Conservation (phyloP, 2,113 vertebrate genomes). For the Lontra canadensis region DNA sequence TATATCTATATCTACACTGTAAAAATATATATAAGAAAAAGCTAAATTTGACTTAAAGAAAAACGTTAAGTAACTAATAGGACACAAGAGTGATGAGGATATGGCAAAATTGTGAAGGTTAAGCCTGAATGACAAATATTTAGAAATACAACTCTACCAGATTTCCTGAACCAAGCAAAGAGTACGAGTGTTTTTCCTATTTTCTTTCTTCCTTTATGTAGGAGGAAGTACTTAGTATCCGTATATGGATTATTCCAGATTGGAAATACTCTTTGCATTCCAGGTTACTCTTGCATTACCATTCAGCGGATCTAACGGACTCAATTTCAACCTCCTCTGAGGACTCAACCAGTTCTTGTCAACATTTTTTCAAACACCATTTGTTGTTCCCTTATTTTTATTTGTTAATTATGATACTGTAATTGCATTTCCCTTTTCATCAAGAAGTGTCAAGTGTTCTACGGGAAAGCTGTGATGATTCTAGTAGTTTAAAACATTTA, state of each 20-base stretch:
- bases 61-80: not conserved
- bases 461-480: not conserved
- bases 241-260: not conserved
- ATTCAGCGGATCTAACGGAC: not conserved
- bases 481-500: not conserved
- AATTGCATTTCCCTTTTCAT: not conserved
- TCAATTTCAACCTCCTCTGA: not conserved
- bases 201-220: not conserved
- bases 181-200: not conserved
- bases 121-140: not conserved
- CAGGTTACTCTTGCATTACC: not conserved
- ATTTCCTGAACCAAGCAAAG: not conserved
- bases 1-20: not conserved
- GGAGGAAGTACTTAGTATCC: not conserved
- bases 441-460: not conserved
- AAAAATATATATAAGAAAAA: not conserved
- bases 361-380: conserved; percentile 19
- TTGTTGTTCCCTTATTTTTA: not conserved
- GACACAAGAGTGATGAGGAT: not conserved
- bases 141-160: not conserved
- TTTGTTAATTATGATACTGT: not conserved
- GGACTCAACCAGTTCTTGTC: not conserved
- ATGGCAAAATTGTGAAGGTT: not conserved
- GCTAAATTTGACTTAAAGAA: not conserved
- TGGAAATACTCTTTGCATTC: not conserved